phyloP scores from a whole-genome alignment of 2,113 vertebrate genomes.

The Urocynchramus pylzowi region DNA sequence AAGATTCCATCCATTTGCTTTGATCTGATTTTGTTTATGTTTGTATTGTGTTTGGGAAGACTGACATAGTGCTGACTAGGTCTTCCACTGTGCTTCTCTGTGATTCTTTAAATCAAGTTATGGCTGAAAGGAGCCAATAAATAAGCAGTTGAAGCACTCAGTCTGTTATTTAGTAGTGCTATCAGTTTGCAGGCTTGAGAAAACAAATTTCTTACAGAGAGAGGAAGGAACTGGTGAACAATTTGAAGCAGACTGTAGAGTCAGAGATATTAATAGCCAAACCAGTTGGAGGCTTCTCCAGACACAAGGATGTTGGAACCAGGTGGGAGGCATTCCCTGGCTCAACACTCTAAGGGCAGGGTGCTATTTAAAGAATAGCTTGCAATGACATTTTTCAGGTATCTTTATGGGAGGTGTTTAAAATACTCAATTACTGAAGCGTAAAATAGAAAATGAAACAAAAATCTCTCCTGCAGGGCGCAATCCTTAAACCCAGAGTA shows the following conservation, averaged over 20 bases:
- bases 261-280: not conserved
- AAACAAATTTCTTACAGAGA: not conserved
- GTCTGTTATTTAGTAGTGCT: not conserved
- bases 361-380: not conserved
- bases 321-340: not conserved
- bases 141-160: not conserved
- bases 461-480: not conserved
- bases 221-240: not conserved
- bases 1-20: not conserved
- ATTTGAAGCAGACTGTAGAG: not conserved
- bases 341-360: not conserved
- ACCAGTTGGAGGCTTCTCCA: not conserved
- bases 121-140: not conserved
- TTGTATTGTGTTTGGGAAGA: not conserved
- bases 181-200: not conserved
- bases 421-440: not conserved
- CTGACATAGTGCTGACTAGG: not conserved
- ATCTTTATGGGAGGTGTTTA: not conserved
- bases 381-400: not conserved
- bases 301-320: not conserved
- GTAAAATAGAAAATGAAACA: not conserved
- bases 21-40: not conserved
- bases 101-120: not conserved
- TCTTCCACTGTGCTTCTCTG: not conserved
- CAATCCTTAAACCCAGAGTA: not conserved